Base-by-base conservation (phyloP, 2,888 invertebrate genomes). In the Prostheceraeus crozeri region DNA sequence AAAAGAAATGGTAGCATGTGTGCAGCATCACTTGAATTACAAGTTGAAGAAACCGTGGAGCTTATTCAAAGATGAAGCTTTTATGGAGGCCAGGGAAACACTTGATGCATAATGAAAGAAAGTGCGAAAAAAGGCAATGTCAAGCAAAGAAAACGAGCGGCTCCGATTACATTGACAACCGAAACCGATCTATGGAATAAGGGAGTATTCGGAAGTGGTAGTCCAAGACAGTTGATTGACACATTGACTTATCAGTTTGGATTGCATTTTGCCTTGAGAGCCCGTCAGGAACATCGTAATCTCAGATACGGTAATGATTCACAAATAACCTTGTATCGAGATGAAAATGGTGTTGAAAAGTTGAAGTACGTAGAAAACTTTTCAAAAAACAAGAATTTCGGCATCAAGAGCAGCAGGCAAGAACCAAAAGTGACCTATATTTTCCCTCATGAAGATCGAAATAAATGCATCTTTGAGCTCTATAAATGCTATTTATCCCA, bases 181-280 rank as follows among this genome's bases (percentile, higher is more conserved):
- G 40, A 40, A 21, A 4, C 14, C 16, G 16, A 40, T 14, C 4
- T 40, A 21, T 40, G 40, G n/a, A 40, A 40, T 16, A 40, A 4
- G 14, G 40, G 40, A 40, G 40, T 40, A 40, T 40, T 40, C 19
- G 40, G 40, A 14, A 8, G n/a, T 16, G 19, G 40, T 40, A 40
- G 19, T 40, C 40, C 40, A 16, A 40, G 19, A 40, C 40, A 40
- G 40, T 14, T 40, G 14, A 4, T 40, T 40, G 40, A 40, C 19
- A n/a, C 40, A 40, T 40, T 40, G 19, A 40, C 4, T n/a, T 40
- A 40, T n/a, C 40, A 40, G 16, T 40, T 40, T 40, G 40, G 40
- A 16, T 16, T 40, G 40, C 40, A 40, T 40, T 40, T 40, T 21
- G 40, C 40, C 14, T 40, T 40, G 19, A n/a, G 40, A 40, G 33